Evolutionary conservation across 2,888 invertebrate species (phyloP).

Genomic region (Podabrus alpinus): DNA sequence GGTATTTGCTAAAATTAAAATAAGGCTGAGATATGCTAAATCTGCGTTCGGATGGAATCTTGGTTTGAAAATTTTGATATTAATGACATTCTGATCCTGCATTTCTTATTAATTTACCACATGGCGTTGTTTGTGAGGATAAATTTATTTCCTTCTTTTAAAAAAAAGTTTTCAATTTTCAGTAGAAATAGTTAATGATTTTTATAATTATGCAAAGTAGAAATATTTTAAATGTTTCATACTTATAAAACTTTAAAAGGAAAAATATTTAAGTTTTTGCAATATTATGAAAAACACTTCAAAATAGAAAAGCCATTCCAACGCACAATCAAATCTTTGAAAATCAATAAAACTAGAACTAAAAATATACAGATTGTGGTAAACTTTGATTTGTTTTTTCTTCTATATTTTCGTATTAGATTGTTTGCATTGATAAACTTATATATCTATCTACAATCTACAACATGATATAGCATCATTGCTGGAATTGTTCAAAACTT

Average conservation of each 20-base stretch:
- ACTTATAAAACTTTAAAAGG: not conserved
- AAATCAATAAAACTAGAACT: not conserved
- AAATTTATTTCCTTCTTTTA: too few species aligned
- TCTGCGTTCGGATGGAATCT: too few species aligned
- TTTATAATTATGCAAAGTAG: too few species aligned
- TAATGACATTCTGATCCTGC: too few species aligned
- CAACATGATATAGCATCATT: not conserved
- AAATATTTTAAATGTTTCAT: too few species aligned
- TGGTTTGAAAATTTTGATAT: too few species aligned
- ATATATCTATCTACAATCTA: not conserved
- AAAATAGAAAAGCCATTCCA: not conserved
- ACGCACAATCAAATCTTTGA: not conserved
- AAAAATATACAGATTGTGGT: not conserved
- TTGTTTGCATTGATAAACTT: not conserved
- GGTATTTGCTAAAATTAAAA: too few species aligned
- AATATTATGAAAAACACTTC: not conserved
- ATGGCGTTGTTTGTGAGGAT: too few species aligned
- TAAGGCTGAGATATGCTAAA: too few species aligned
- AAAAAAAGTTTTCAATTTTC: too few species aligned
- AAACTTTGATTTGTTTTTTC: not conserved
- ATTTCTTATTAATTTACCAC: too few species aligned
- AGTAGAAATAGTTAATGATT: too few species aligned
- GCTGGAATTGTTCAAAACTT: not conserved
- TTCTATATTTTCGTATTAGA: not conserved
- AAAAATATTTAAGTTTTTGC: not conserved